A percentile compares a stretch with the other conserved stretches of the same genome.
These are phyloP conservation scores for Drosophila guanche DNA, from an alignment of 1,140 invertebrate species.

Conservation along the genomic window DNA sequence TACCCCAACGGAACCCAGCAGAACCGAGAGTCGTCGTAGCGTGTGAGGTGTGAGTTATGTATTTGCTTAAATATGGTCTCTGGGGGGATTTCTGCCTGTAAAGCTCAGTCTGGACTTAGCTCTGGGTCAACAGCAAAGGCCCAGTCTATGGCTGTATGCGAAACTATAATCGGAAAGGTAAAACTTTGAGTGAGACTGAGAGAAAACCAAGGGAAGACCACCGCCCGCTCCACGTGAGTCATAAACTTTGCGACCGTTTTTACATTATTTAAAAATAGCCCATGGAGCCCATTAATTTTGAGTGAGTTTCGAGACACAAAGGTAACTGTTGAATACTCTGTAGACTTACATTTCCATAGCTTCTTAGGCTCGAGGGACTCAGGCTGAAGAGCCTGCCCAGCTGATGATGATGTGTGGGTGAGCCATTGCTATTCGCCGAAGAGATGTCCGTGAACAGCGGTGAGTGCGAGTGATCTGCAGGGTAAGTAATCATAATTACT, in stretches of 20 bases:
- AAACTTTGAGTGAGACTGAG: constrained; percentile 34
- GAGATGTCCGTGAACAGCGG: constrained; percentile 75
- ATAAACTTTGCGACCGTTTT: constrained; percentile 40
- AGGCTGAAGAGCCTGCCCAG: constrained; percentile 73
- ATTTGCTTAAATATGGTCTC: constrained; percentile 40
- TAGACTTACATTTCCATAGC: constrained; percentile 79
- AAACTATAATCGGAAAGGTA: constrained; percentile 43
- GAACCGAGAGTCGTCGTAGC: constrained; percentile 22
- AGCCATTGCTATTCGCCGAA: constrained; percentile 57
- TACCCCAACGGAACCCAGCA: constrained; percentile 9
- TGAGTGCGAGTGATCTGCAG: constrained; percentile 70
- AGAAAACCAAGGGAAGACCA: constrained; percentile 19
- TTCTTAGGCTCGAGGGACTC: constrained; percentile 75
- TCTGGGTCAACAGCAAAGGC: constrained; percentile 27
- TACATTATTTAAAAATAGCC: constrained; percentile 44
- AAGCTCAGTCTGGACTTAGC: constrained; percentile 38
- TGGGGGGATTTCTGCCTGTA: constrained; percentile 30
- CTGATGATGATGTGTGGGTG: constrained; percentile 72
- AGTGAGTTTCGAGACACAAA: constrained; percentile 33
- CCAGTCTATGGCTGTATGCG: constrained; percentile 7
- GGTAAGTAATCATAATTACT: neutral
- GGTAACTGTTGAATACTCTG: constrained; percentile 2
- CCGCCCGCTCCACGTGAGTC: constrained; percentile 36
- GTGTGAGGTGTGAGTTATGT: constrained; percentile 61
- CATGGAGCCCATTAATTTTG: constrained; percentile 35